Evolutionary conservation across 2,888 invertebrate genomes (phyloP).

Genomic region (Cabera pusaria): DNA sequence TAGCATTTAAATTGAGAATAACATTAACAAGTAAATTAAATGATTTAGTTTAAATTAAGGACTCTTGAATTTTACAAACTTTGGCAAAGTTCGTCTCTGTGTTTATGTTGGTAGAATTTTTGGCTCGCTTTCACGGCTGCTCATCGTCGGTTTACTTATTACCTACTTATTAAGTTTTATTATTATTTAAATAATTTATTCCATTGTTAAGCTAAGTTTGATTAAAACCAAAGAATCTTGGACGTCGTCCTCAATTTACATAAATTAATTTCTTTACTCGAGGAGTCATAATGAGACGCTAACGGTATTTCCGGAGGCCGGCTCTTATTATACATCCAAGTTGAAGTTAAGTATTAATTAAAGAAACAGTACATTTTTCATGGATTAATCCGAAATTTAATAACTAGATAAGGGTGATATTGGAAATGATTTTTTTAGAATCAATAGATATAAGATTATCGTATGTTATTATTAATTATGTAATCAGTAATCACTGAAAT

Average conservation of each 20-base stretch:
- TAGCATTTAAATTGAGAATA: constrained; percentile 63
- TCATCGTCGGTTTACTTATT: constrained; percentile 23
- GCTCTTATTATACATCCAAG: constrained; percentile 32
- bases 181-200: constrained; percentile 47
- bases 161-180: constrained; percentile 36
- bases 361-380: constrained; percentile 71
- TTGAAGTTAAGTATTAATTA: constrained; percentile 50
- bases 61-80: constrained; percentile 32
- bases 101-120: constrained; percentile 14
- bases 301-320: constrained; percentile 19
- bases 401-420: constrained; percentile 80
- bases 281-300: constrained; percentile 19
- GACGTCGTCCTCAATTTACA: constrained; percentile 23
- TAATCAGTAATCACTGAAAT: constrained; percentile 83
- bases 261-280: constrained; percentile 19
- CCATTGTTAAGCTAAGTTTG: constrained; percentile 49
- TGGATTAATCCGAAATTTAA: constrained; percentile 76
- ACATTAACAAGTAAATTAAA: constrained; percentile 67
- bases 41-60: constrained; percentile 52
- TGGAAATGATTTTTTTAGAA: constrained; percentile 84
- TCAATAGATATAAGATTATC: constrained; percentile 79
- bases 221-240: constrained; percentile 34
- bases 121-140: constrained; percentile 39
- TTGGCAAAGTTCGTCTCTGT: constrained; percentile 55
- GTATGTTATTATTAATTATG: constrained; percentile 80